Percentiles rank a stretch among this genome's conserved stretches.
Evolutionary conservation across 2,113 vertebrate species (phyloP).

Genomic region (Elgaria multicarinata): DNA sequence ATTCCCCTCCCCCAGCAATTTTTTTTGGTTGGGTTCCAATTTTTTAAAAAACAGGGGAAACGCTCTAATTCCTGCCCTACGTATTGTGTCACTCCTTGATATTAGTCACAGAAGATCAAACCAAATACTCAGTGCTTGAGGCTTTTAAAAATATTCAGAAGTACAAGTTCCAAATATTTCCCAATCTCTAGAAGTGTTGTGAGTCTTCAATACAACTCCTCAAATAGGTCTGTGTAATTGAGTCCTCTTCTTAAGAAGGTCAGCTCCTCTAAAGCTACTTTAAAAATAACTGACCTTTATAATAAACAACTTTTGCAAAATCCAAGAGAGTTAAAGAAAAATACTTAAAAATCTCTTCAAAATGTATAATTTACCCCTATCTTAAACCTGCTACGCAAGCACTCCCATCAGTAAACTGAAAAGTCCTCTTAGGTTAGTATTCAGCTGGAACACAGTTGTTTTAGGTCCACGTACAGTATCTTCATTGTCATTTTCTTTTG

Average conservation of each 20-base stretch:
- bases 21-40: constrained; percentile 21
- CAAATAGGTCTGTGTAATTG: constrained; percentile 59
- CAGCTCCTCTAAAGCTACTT: constrained; percentile 52
- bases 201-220: constrained; percentile 54
- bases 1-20: constrained; percentile 12
- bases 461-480: constrained; percentile 70
- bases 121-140: constrained; percentile 52
- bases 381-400: constrained; percentile 72
- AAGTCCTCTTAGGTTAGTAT: constrained; percentile 69
- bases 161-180: constrained; percentile 41
- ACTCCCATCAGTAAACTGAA: constrained; percentile 71
- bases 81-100: constrained; percentile 45
- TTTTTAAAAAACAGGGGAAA: constrained; percentile 42
- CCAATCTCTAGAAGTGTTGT: constrained; percentile 44
- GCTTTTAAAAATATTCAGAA: constrained; percentile 48
- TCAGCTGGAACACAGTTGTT: constrained; percentile 66
- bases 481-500: constrained; percentile 67
- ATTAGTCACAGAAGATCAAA: constrained; percentile 46
- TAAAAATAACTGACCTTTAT: constrained; percentile 74
- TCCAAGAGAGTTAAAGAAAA: constrained; percentile 50
- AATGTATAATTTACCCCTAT: constrained; percentile 77
- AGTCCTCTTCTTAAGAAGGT: constrained; percentile 45
- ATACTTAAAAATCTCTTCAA: constrained; percentile 63
- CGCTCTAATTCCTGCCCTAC: constrained; percentile 23
- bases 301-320: constrained; percentile 73